Percentiles rank a stretch among this genome's conserved stretches.
These are phyloP conservation scores for Penaeus vannamei DNA, from an alignment of 1,140 invertebrate species.

Conservation along the genomic window DNA sequence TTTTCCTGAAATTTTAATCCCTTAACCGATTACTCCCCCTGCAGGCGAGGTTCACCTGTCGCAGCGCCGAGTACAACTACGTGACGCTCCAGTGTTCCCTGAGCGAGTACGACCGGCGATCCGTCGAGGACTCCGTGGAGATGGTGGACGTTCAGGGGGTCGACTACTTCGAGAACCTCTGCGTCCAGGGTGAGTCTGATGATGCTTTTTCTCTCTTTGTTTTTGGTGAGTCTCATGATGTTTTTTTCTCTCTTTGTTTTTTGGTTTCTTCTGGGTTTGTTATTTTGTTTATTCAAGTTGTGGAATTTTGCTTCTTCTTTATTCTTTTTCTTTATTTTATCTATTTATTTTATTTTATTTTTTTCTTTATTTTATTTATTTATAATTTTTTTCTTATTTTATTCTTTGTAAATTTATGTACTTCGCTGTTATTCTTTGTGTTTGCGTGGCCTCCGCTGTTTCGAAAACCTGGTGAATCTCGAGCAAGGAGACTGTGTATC, in stretches of 20 bases:
- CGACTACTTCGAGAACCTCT: constrained; percentile 97
- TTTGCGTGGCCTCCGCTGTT: no score
- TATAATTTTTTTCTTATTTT: no score
- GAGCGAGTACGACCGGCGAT: constrained; percentile 89
- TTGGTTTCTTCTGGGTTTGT: not conserved
- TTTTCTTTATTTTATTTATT: no score
- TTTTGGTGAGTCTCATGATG: constrained; percentile 73
- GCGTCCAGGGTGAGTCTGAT: constrained; percentile 80
- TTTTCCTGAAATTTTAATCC: not conserved
- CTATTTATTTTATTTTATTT: no score
- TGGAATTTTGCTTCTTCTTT: no score
- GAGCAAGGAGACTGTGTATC: no score
- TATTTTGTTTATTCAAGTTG: no score
- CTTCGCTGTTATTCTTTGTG: no score
- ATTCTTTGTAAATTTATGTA: no score
- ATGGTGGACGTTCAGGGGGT: constrained; percentile 91
- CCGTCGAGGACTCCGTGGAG: constrained; percentile 83
- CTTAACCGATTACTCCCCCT: constrained; percentile 39
- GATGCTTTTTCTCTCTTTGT: not conserved
- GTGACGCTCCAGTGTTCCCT: constrained; percentile 91
- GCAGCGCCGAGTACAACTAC: constrained; percentile 95
- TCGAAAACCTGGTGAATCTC: no score
- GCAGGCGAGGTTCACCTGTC: constrained; percentile 88
- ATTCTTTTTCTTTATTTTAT: no score
- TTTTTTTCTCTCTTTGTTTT: not conserved